Conservation (phyloP, 2,888 invertebrate species). For the Conops quadrifasciatus region DNA sequence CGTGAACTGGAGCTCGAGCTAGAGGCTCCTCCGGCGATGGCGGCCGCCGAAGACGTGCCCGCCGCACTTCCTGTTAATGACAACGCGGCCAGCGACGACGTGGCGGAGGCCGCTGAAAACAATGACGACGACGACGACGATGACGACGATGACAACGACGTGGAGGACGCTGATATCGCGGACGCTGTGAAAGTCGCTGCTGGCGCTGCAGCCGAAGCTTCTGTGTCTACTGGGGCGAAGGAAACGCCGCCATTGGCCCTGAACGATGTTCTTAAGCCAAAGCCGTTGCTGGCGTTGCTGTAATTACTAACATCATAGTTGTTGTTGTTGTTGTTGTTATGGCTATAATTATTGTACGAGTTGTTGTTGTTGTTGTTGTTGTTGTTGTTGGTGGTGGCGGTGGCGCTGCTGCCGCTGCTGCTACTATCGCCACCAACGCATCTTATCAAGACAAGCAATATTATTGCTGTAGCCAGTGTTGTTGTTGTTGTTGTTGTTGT, state of each 20-base stretch:
- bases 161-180: constrained; percentile 39
- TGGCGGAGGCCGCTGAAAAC: constrained; percentile 33
- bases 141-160: constrained; percentile 37
- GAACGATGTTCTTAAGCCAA: not conserved
- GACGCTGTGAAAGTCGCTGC: constrained; percentile 36
- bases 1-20: constrained; percentile 36
- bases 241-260: constrained; percentile 4
- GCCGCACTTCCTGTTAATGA: constrained; percentile 22
- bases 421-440: constrained; percentile 51
- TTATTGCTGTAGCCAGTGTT: constrained; percentile 38
- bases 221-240: not conserved
- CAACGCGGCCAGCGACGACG: constrained; percentile 34
- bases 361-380: constrained; percentile 40
- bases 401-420: constrained; percentile 32
- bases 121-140: constrained; percentile 41
- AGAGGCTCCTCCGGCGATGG: constrained; percentile 32
- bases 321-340: constrained; percentile 41
- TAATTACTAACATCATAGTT: constrained; percentile 29
- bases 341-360: constrained; percentile 38
- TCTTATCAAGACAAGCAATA: constrained; percentile 48
- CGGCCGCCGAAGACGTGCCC: constrained; percentile 35
- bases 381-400: constrained; percentile 45
- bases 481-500: constrained; percentile 48
- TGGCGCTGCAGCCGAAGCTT: constrained; percentile 39
- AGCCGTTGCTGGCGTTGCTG: constrained; percentile 5